Evolutionary conservation across 2,113 vertebrate species (phyloP).

Genomic region (Elaphurus davidianus): DNA sequence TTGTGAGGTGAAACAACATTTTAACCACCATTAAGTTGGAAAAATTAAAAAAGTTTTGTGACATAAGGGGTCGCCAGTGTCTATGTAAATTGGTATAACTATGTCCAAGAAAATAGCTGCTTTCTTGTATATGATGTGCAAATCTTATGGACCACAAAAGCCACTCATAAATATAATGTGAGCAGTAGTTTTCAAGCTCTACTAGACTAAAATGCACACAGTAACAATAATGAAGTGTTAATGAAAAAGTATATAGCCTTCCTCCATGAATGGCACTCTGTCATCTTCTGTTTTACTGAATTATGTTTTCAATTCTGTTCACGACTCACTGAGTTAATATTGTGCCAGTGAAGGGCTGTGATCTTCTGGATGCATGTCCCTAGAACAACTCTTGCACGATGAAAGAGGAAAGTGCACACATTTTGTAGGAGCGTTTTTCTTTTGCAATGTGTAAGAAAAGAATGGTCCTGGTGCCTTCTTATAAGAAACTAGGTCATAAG

Average conservation of each 20-base stretch:
- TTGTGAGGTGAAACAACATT: background rate
- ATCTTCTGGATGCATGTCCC: background rate
- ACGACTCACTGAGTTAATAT: background rate
- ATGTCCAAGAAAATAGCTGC: background rate
- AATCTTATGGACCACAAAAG: background rate
- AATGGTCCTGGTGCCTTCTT: background rate
- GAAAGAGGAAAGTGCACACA: background rate
- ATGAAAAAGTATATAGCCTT: background rate
- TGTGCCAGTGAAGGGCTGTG: background rate
- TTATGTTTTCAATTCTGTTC: background rate
- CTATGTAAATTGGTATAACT: background rate
- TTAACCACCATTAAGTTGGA: background rate
- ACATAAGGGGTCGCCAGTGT: background rate
- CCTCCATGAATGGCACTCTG: background rate
- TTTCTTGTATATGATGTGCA: background rate
- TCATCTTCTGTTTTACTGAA: background rate
- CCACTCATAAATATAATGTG: background rate
- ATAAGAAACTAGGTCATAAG: background rate
- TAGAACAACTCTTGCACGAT: background rate
- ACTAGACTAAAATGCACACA: background rate
- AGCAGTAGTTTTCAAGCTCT: background rate
- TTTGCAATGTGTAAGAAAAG: background rate
- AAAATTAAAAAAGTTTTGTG: background rate
- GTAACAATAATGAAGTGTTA: background rate
- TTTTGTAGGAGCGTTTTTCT: background rate